Evolutionary conservation across 2,113 vertebrate species (phyloP).

Genomic region (Charina bottae): DNA sequence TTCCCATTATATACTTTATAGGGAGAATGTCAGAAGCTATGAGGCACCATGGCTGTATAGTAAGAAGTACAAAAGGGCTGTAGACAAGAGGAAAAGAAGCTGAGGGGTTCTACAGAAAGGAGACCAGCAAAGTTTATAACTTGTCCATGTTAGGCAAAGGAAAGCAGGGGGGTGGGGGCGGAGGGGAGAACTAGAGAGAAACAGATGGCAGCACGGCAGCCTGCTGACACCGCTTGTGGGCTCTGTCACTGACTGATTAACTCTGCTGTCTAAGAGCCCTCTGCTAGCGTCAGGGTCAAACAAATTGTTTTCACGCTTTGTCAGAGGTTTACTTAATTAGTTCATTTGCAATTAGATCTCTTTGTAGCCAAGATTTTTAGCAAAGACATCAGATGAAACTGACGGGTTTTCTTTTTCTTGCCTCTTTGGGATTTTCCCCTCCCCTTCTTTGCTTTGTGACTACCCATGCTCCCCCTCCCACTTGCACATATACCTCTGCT

Average conservation of each 20-base stretch:
- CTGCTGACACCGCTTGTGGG: conserved; percentile 75
- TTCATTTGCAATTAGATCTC: conserved; percentile 88
- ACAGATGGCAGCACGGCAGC: conserved; percentile 73
- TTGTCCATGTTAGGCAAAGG: conserved; percentile 15
- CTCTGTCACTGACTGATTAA: conserved; percentile 84
- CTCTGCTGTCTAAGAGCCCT: conserved; percentile 76
- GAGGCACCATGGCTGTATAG: neutral
- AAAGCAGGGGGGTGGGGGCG: conserved; percentile 2
- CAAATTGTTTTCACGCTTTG: conserved; percentile 88
- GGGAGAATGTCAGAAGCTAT: neutral
- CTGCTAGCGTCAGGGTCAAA: conserved; percentile 83
- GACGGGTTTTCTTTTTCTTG: conserved; percentile 60
- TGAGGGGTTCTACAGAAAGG: neutral
- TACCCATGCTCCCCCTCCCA: conserved; percentile 37
- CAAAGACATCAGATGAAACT: conserved; percentile 85
- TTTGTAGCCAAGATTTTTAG: conserved; percentile 84
- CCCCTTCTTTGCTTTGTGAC: conserved; percentile 25
- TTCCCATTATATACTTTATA: too few relatives aligned
- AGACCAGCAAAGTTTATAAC: conserved; percentile 37
- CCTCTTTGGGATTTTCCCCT: conserved; percentile 8
- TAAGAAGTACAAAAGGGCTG: neutral
- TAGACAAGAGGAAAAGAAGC: neutral
- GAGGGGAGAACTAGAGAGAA: conserved; percentile 51
- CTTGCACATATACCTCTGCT: neutral
- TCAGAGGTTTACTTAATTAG: conserved; percentile 89